phyloP scores from a whole-genome alignment of 1,140 invertebrate species.

The Drosophila equinoxialis region DNA sequence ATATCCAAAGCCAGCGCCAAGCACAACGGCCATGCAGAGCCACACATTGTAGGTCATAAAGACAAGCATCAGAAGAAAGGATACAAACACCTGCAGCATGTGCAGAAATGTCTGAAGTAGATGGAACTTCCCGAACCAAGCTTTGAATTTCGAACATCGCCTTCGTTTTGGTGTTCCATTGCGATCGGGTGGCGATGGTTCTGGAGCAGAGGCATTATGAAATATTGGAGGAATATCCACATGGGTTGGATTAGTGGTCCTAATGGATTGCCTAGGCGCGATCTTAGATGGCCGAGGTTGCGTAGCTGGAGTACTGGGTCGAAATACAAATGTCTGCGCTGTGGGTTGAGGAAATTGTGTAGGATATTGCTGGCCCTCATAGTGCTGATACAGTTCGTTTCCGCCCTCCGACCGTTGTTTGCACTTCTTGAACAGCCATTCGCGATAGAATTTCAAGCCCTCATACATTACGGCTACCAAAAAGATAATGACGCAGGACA shows the following conservation, averaged over 20 bases:
- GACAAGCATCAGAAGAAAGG: slow-evolving; percentile 97
- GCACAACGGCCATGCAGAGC: slow-evolving; percentile 92
- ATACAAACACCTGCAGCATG: slow-evolving; percentile 93
- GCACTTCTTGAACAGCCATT: slow-evolving; percentile 40
- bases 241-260: neutral
- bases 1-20: slow-evolving; percentile 95
- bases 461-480: slow-evolving; percentile 62
- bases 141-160: neutral
- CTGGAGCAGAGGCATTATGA: neutral
- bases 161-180: neutral
- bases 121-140: slow-evolving; percentile 84
- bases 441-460: slow-evolving; percentile 52
- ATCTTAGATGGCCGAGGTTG: neutral
- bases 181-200: too few species aligned
- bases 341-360: neutral
- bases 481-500: slow-evolving; percentile 57
- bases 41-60: slow-evolving; percentile 95
- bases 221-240: neutral
- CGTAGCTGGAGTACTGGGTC: slow-evolving; percentile 1
- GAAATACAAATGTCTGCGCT: slow-evolving; percentile 16
- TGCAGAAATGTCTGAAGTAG: slow-evolving; percentile 93
- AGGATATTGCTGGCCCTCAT: neutral
- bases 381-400: slow-evolving; percentile 4
- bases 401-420: slow-evolving; percentile 31
- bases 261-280: neutral